These are phyloP conservation scores for Ephialtes manifestator DNA, from an alignment of 2,888 invertebrate species.

Conservation along the genomic window DNA sequence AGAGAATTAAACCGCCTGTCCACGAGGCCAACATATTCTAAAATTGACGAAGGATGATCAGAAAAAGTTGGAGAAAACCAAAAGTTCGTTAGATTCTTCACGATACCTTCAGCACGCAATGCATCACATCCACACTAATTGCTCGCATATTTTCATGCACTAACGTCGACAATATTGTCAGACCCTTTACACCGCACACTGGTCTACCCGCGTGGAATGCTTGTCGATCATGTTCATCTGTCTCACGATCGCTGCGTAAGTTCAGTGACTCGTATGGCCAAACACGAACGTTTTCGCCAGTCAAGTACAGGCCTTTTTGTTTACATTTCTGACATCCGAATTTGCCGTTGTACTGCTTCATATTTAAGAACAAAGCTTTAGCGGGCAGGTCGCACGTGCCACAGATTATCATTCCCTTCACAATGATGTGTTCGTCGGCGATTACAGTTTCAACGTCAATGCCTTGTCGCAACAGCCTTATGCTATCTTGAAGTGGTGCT, in stretches of 20 bases:
- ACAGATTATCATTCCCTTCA: slow-evolving; percentile 44
- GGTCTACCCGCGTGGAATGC: slow-evolving; percentile 39
- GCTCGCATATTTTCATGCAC: slow-evolving; percentile 45
- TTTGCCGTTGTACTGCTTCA: too few relatives aligned
- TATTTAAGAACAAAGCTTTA: too few relatives aligned
- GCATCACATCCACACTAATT: too few relatives aligned
- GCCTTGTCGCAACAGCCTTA: slow-evolving; percentile 29
- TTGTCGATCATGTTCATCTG: slow-evolving; percentile 35
- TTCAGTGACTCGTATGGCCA: slow-evolving; percentile 55
- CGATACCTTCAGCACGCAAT: slow-evolving; percentile 63
- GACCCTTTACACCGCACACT: too few relatives aligned
- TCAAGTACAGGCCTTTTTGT: too few relatives aligned
- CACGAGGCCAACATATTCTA: slow-evolving; percentile 4
- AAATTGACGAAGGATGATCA: slow-evolving; percentile 48
- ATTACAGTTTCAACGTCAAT: slow-evolving; percentile 13
- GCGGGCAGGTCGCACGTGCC: too few relatives aligned
- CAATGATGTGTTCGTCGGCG: not conserved
- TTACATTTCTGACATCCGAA: too few relatives aligned
- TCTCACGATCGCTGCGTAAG: slow-evolving; percentile 57
- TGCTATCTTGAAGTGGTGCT: slow-evolving; percentile 19
- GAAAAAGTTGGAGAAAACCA: slow-evolving; percentile 62
- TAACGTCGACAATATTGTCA: slow-evolving; percentile 58
- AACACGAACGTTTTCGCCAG: slow-evolving; percentile 33
- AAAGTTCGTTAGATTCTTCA: slow-evolving; percentile 44
- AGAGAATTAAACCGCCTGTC: slow-evolving; percentile 41